Conservation (phyloP, 2,888 invertebrate genomes). For the Philonicus albiceps region DNA sequence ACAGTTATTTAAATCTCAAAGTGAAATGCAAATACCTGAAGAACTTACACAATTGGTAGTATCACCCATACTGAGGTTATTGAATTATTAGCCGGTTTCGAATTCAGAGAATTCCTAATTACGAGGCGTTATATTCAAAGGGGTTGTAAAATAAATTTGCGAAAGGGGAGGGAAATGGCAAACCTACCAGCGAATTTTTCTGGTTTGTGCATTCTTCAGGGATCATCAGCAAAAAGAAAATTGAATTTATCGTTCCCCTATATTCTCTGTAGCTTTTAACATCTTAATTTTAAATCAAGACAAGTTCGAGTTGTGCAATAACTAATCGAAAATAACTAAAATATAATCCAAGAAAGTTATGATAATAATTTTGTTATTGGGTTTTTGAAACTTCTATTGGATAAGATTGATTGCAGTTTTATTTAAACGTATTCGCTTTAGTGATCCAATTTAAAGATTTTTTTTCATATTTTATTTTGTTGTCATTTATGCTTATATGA, state of each 20-base stretch:
- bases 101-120: neutral
- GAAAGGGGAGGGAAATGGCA: neutral
- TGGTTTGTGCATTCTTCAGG: neutral
- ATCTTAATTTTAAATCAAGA: neutral
- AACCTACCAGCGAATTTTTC: neutral
- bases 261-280: neutral
- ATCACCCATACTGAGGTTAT: neutral
- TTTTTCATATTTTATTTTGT: too few species aligned
- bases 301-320: neutral
- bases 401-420: too few species aligned
- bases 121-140: neutral
- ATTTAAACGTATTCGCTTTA: too few species aligned
- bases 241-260: neutral
- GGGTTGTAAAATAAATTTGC: neutral
- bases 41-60: neutral
- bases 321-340: neutral
- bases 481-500: too few species aligned
- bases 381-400: neutral
- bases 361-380: neutral
- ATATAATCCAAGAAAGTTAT: neutral
- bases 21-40: neutral
- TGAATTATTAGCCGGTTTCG: neutral
- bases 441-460: too few species aligned
- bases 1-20: neutral
- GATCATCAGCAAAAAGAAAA: neutral